These are phyloP conservation scores for Amphiprion clarkii DNA, from an alignment of 2,797 vertebrate species.

Conservation along the genomic window DNA sequence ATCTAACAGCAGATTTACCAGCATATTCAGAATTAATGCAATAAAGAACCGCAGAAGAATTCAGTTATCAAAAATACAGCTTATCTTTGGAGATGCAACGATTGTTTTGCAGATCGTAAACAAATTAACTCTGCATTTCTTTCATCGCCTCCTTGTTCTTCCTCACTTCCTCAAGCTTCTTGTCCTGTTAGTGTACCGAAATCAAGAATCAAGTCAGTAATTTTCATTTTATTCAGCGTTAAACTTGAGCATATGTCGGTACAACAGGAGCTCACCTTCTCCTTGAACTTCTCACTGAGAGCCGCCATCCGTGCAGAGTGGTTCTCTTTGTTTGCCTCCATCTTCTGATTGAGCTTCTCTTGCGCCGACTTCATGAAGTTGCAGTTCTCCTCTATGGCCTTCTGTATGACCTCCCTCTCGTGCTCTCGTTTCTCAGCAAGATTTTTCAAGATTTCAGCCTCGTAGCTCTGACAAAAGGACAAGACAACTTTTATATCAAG, in stretches of 20 bases:
- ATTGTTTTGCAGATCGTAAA: slow-evolving; percentile 35
- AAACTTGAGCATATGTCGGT: neutral
- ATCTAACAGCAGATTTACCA: slow-evolving; percentile 34
- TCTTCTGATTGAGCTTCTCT: slow-evolving; percentile 95
- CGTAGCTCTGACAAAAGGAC: slow-evolving; percentile 85
- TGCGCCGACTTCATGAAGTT: slow-evolving; percentile 95
- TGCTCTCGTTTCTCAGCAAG: slow-evolving; percentile 95
- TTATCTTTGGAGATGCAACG: slow-evolving; percentile 79
- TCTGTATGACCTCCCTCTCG: slow-evolving; percentile 94
- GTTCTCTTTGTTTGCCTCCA: slow-evolving; percentile 97
- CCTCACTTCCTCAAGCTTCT: slow-evolving; percentile 94
- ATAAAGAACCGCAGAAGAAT: slow-evolving; percentile 7
- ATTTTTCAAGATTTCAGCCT: slow-evolving; percentile 93
- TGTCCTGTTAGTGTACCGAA: slow-evolving; percentile 86
- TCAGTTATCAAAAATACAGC: slow-evolving; percentile 56
- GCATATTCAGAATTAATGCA: slow-evolving; percentile 35
- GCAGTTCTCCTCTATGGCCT: slow-evolving; percentile 92
- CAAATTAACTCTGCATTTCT: slow-evolving; percentile 73
- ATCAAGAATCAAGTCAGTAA: neutral
- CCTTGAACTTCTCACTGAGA: slow-evolving; percentile 93
- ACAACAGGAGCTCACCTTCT: slow-evolving; percentile 86
- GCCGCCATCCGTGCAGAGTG: slow-evolving; percentile 92
- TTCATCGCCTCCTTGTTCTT: slow-evolving; percentile 95
- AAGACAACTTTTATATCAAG: neutral
- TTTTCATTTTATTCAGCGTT: neutral